phyloP scores from a whole-genome alignment of 1,140 invertebrate species.

The Mylabris phalerata region DNA sequence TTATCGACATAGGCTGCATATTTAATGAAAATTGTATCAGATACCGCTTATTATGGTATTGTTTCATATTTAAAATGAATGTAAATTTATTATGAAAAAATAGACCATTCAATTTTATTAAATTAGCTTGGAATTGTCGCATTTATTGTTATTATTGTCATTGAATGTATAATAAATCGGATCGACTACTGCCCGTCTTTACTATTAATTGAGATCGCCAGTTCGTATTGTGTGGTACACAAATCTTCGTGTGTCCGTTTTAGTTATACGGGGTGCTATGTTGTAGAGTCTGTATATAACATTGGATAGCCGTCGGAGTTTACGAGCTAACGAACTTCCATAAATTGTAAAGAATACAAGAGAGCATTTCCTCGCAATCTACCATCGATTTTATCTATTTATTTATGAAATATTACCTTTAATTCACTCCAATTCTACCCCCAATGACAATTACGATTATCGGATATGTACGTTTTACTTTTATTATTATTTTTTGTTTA shows the following conservation, averaged over 20 bases:
- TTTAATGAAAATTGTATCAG: no score
- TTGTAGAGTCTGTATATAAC: constrained; percentile 18
- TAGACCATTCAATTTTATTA: no score
- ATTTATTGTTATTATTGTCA: no score
- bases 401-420: constrained; percentile 29
- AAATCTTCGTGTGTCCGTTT: constrained; percentile 20
- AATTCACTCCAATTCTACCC: constrained; percentile 13
- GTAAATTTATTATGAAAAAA: no score
- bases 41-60: no score
- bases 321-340: constrained; percentile 30
- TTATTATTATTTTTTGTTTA: no score
- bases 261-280: constrained; percentile 33
- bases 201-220: constrained; percentile 21
- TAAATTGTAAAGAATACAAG: constrained; percentile 25
- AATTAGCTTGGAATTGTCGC: no score
- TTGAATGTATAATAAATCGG: constrained; percentile 1
- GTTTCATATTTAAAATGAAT: no score
- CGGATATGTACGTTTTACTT: constrained; percentile 14
- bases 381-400: constrained; percentile 30
- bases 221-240: constrained; percentile 16
- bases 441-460: constrained; percentile 10
- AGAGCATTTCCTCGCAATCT: constrained; percentile 21
- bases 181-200: not conserved
- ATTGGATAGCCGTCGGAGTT: constrained; percentile 28
- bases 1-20: no score